Conservation (phyloP, 2,797 vertebrate genomes). For the Geotria australis region DNA sequence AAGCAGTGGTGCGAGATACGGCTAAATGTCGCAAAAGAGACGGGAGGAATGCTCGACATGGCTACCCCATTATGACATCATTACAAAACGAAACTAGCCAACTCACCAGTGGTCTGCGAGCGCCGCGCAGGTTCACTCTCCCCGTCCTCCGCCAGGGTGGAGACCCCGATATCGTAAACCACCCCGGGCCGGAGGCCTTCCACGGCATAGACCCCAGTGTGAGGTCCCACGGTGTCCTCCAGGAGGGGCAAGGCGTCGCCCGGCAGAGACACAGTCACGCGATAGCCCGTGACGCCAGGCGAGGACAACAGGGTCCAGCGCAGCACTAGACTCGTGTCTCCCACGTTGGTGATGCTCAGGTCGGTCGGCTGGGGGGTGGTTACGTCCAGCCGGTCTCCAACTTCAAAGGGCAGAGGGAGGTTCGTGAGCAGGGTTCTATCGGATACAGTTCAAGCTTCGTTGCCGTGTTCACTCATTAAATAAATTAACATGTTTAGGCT, state of each 20-base stretch:
- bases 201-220: constrained; percentile 55
- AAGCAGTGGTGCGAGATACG: too few relatives aligned
- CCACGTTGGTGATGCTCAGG: constrained; percentile 64
- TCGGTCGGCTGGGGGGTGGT: constrained; percentile 71
- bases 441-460: too few relatives aligned
- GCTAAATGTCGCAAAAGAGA: too few relatives aligned
- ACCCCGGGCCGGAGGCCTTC: constrained; percentile 79
- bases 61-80: too few relatives aligned
- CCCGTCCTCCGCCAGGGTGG: constrained; percentile 67
- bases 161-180: constrained; percentile 81
- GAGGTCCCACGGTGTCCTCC: constrained; percentile 53
- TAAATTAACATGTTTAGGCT: too few relatives aligned
- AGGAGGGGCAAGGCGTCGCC: constrained; percentile 81
- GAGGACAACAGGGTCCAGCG: constrained; percentile 67
- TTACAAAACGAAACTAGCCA: too few relatives aligned
- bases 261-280: constrained; percentile 61
- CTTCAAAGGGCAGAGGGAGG: too few relatives aligned
- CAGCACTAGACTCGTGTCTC: constrained; percentile 71
- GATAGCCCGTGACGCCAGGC: constrained; percentile 66
- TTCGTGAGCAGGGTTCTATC: too few relatives aligned
- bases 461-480: too few relatives aligned
- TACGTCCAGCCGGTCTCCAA: constrained; percentile 7
- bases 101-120: constrained; percentile 91
- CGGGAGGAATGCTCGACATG: too few relatives aligned
- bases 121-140: constrained; percentile 57